A percentile compares a stretch with the other conserved stretches of the same genome.
phyloP scores from a whole-genome alignment of 1,140 invertebrate genomes.

The Conopomorpha cramerella region DNA sequence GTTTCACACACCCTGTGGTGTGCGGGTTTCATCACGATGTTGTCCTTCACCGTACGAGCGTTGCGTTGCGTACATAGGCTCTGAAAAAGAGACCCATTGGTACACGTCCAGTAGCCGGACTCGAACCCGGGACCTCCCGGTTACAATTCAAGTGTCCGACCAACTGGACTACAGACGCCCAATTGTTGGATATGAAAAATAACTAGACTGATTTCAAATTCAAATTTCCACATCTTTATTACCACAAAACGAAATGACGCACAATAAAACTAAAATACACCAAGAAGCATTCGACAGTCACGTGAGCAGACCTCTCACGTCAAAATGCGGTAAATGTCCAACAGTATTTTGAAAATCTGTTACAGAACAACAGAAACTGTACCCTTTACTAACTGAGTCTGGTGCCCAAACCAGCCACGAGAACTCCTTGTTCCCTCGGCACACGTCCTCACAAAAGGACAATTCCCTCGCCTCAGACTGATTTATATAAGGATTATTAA shows the following conservation, averaged over 20 bases:
- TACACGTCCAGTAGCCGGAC: no score
- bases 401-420: conserved; percentile 38
- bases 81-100: no score
- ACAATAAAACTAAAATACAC: no score
- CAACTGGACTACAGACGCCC: background rate
- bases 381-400: conserved; percentile 23
- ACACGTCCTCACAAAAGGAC: conserved; percentile 38
- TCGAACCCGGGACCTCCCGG: no score
- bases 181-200: no score
- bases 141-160: background rate
- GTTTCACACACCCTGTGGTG: no score
- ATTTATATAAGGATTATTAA: conserved; percentile 57
- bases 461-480: conserved; percentile 17
- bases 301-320: conserved; percentile 20
- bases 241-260: no score
- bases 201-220: no score
- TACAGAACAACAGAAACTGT: conserved; percentile 36
- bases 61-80: no score
- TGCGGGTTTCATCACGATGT: no score
- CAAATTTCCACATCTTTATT: no score
- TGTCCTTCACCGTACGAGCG: no score
- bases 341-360: conserved; percentile 25
- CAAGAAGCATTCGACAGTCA: conserved; percentile 7
- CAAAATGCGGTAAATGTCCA: conserved; percentile 30
- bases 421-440: conserved; percentile 18